These are phyloP conservation scores for human DNA, from an alignment of 2,113 vertebrate species.

Conservation along the genomic window DNA sequence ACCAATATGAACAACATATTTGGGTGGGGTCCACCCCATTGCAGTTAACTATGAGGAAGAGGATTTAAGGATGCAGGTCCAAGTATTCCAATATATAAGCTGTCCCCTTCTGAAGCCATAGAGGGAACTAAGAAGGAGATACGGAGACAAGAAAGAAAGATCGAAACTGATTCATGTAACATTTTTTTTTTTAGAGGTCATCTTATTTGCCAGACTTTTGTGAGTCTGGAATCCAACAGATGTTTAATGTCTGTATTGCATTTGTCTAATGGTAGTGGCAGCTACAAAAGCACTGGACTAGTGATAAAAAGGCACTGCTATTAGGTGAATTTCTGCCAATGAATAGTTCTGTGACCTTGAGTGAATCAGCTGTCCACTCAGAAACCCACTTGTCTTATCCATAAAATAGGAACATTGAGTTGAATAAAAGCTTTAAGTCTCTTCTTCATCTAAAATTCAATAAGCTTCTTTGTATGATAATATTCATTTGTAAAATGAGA, in stretches of 20 bases:
- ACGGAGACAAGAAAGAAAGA: not conserved
- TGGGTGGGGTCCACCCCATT: not conserved
- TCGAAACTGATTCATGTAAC: not conserved
- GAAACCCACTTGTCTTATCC: not conserved
- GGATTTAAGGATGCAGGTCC: not conserved
- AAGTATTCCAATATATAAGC: not conserved
- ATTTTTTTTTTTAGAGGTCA: not conserved
- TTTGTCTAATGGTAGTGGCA: not conserved
- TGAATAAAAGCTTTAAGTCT: not conserved
- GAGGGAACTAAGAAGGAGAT: not conserved
- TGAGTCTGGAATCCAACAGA: not conserved
- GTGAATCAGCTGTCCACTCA: not conserved
- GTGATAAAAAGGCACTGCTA: not conserved
- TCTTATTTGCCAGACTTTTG: not conserved
- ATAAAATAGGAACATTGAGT: conserved; percentile 7
- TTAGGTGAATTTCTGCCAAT: not conserved
- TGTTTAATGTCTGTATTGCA: not conserved
- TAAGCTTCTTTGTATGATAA: conserved; percentile 18
- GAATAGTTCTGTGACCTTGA: conserved; percentile 4
- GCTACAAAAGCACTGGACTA: not conserved
- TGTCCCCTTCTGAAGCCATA: not conserved
- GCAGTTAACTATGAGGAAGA: not conserved
- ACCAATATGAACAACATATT: not conserved
- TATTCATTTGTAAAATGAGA: conserved; percentile 51
- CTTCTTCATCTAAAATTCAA: conserved; percentile 33